phyloP scores from a whole-genome alignment of 2,888 invertebrate genomes.

The Frankliniella fusca region DNA sequence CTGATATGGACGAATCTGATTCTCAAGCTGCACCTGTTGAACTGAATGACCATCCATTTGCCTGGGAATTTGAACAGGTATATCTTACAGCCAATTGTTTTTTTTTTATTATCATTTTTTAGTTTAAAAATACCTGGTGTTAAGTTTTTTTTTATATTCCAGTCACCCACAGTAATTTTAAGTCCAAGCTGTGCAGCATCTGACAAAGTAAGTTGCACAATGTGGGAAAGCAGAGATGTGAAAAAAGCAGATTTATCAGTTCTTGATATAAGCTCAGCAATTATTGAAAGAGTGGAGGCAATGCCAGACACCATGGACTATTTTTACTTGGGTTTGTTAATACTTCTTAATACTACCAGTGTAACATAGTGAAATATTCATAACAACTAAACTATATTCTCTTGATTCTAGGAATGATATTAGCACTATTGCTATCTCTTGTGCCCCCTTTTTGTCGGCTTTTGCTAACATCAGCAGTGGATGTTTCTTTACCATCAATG shows the following conservation, averaged over 20 bases:
- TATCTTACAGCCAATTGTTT: too few relatives aligned
- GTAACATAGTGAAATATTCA: not conserved
- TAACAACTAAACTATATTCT: not conserved
- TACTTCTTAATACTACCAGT: not conserved
- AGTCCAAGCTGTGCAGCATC: conserved; percentile 66
- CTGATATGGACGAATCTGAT: conserved; percentile 65
- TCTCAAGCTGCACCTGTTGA: conserved; percentile 53
- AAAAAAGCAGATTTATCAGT: conserved; percentile 92
- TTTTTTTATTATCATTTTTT: too few relatives aligned
- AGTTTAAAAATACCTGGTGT: not conserved
- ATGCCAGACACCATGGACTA: conserved; percentile 76
- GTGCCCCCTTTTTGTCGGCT: conserved; percentile 59
- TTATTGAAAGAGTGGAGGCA: conserved; percentile 84
- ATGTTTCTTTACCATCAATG: not conserved
- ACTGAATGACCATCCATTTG: conserved; percentile 53
- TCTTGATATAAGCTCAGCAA: conserved; percentile 89
- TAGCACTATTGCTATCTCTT: conserved; percentile 58
- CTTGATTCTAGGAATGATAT: conserved; percentile 47
- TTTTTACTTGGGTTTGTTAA: conserved; percentile 59
- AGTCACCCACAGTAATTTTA: conserved; percentile 65
- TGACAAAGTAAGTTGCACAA: conserved; percentile 87
- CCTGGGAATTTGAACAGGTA: conserved; percentile 62
- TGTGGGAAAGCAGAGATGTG: conserved; percentile 87
- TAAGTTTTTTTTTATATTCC: conserved; percentile 36
- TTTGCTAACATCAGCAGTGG: conserved; percentile 46